phyloP scores from a whole-genome alignment of 64 coral and sea anemone genomes.

The Pocillopora damicornis region DNA sequence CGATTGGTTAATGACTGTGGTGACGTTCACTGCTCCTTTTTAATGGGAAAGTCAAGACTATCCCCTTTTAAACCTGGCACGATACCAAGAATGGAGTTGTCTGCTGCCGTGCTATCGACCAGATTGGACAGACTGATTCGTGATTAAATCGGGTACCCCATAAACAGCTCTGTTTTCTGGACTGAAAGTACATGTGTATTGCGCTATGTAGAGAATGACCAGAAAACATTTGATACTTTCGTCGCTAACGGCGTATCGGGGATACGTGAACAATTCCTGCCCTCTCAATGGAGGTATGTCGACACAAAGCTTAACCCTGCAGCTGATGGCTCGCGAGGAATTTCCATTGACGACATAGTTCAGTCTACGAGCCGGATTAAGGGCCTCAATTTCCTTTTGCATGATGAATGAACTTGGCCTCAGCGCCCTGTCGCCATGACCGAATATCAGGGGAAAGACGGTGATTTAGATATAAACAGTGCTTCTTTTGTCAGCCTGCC shows the following conservation, averaged over 20 bases:
- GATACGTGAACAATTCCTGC: not conserved
- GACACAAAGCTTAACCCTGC: not conserved
- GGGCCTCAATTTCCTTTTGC: not conserved
- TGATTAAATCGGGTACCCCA: not conserved
- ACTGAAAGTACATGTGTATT: not conserved
- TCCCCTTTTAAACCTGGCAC: not conserved
- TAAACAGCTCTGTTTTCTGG: not conserved
- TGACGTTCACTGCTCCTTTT: not conserved
- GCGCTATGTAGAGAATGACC: not conserved
- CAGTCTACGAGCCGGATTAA: not conserved
- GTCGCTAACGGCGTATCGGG: not conserved
- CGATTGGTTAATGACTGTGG: not conserved
- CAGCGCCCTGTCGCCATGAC: not conserved
- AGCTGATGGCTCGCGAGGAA: not conserved
- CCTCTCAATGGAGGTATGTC: not conserved
- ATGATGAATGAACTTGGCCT: not conserved
- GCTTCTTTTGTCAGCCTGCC: not conserved
- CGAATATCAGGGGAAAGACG: not conserved
- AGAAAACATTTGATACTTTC: not conserved
- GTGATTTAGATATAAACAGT: not conserved
- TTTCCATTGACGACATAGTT: not conserved
- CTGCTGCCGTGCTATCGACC: not conserved
- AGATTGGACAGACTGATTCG: not conserved
- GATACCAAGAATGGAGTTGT: not conserved
- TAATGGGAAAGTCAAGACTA: not conserved